Base-by-base conservation (phyloP, 2,113 vertebrate genomes). In the Oreotragus oreotragus region DNA sequence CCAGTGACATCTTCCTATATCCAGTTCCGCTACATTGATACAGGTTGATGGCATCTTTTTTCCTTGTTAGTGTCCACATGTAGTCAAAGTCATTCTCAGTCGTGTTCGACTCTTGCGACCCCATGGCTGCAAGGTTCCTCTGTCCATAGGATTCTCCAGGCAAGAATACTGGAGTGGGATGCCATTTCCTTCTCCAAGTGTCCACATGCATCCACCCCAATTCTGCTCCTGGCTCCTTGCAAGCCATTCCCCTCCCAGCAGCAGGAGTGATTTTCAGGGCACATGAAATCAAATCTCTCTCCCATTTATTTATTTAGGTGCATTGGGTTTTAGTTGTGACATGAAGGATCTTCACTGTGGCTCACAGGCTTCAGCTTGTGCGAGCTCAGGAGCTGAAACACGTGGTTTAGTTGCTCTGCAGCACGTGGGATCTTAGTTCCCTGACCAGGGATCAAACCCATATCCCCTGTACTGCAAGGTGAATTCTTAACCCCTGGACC, bases 1-100 rank as follows among this genome's bases (percentile, higher is more conserved):
- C 80, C 2, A 33, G 0, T 11, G 58, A 27, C 39, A 15, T 73
- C 21, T 36, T 70, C 1, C 25, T n/a, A 1, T 43, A 76, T 39
- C 19, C 51, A 14, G 6, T 10, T 39, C 27, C 7, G 5, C 25
- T 19, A 1, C 28, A 2, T 2, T 4, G 25, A 8, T 43, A 33
- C 58, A 6, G 49, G 33, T 7, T 7, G 9, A 0, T 11, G 73
- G 6, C 25, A 25, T 45, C 2, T 6, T 33, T 39, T 15, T 47
- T 43, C 9, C 39, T 95, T 33, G 0, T 9, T 2, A 13, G 28
- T 19, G 27, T 64, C 58, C 76, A 7, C 2, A 15, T 76, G 23
- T 58, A 58, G 10, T 27, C 57, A 58, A 58, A 12, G 57, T 58
- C 57, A 12, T n/a, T n/a, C 57, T 58, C 57, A 27, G 10, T 58